These are phyloP conservation scores for Erethizon dorsatum DNA, from an alignment of 2,797 vertebrate species.

Conservation along the genomic window DNA sequence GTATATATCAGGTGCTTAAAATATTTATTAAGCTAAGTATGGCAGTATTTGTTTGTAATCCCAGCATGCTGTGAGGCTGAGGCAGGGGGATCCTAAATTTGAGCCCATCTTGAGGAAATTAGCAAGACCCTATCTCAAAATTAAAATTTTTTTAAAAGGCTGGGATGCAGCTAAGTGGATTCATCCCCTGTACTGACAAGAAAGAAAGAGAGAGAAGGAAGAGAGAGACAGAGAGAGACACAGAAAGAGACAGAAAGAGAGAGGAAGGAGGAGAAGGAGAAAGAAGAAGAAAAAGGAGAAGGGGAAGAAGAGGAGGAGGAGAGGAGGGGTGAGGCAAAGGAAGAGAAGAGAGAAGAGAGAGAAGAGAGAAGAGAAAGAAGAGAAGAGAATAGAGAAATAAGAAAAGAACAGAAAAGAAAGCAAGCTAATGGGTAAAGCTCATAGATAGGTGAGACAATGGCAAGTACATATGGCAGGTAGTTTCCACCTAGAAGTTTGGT, in stretches of 20 bases:
- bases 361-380: no score
- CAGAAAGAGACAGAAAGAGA: no score
- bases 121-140: not conserved
- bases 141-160: not conserved
- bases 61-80: not conserved
- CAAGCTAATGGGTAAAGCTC: not conserved
- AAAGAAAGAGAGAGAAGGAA: not conserved
- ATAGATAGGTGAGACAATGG: not conserved
- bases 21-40: not conserved
- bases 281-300: no score
- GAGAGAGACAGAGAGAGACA: no score
- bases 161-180: not conserved
- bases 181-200: not conserved
- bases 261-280: not conserved
- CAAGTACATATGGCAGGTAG: not conserved
- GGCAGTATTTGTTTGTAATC: not conserved
- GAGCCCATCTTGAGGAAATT: not conserved
- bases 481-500: not conserved
- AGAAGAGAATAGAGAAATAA: not conserved
- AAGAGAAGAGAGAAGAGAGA: not conserved
- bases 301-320: not conserved
- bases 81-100: not conserved
- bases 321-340: accelerated
- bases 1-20: not conserved
- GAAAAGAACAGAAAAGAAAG: not conserved